A percentile compares a stretch with the other conserved stretches of the same genome.
Evolutionary conservation across 2,888 invertebrate genomes (phyloP).

Genomic region (Tenthredo amoena): DNA sequence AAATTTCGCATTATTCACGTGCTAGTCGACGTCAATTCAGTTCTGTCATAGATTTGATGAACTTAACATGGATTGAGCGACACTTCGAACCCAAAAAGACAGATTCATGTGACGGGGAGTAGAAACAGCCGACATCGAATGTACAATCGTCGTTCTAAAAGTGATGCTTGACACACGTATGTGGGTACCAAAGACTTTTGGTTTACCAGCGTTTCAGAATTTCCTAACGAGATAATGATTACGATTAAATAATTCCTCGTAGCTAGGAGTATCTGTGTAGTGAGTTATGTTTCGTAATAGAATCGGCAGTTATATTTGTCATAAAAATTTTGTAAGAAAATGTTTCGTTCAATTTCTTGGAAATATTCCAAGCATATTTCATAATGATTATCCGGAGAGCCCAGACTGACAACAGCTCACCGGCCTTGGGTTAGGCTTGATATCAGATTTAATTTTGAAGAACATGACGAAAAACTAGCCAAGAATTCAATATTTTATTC

Average conservation of each 20-base stretch:
- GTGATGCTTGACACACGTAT: not conserved
- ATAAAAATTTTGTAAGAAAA: slow-evolving; percentile 16
- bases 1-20: not conserved
- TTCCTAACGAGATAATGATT: slow-evolving; percentile 6
- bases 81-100: not conserved
- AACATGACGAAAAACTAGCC: not conserved
- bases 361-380: slow-evolving; percentile 25
- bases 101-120: slow-evolving; percentile 25
- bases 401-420: not conserved
- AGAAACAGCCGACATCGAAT: slow-evolving; percentile 17
- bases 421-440: not conserved
- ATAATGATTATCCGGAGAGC: not conserved
- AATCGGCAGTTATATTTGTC: slow-evolving; percentile 9
- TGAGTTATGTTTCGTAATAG: not conserved
- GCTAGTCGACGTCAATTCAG: not conserved
- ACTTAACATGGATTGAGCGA: slow-evolving; percentile 15
- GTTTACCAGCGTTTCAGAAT: not conserved
- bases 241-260: not conserved
- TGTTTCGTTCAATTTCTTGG: slow-evolving; percentile 18
- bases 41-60: slow-evolving; percentile 6
- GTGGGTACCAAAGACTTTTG: not conserved
- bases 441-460: not conserved
- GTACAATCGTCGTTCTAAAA: not conserved
- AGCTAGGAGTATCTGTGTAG: not conserved
- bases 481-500: not conserved